phyloP scores from a whole-genome alignment of 2,888 invertebrate genomes.

The Gasteruption jaculator region DNA sequence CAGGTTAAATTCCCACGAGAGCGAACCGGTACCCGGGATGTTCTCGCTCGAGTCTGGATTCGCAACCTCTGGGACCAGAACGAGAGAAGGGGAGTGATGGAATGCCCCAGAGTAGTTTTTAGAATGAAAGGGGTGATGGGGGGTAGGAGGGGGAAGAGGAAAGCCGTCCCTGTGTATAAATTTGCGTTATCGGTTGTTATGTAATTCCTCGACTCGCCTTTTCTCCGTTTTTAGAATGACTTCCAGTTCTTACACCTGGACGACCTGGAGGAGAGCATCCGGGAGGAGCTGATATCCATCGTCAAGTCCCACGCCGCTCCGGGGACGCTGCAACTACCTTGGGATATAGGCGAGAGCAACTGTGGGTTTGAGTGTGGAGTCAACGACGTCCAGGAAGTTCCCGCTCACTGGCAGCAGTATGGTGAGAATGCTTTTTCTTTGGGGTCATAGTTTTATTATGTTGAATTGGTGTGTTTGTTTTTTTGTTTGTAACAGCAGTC shows the following conservation, averaged over 20 bases:
- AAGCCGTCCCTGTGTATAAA: too few relatives aligned
- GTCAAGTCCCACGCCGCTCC: slow-evolving; percentile 30
- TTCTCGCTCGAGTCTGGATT: too few relatives aligned
- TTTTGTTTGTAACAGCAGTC: slow-evolving; percentile 1
- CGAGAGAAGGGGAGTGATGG: slow-evolving; percentile 20
- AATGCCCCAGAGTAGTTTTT: slow-evolving; percentile 23
- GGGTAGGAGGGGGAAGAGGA: too few relatives aligned
- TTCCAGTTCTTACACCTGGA: slow-evolving; percentile 39
- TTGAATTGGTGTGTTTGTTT: neutral
- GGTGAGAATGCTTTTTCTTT: slow-evolving; percentile 25
- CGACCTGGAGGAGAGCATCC: slow-evolving; percentile 35
- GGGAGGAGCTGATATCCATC: slow-evolving; percentile 34
- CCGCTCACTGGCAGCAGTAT: slow-evolving; percentile 38
- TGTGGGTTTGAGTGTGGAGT: slow-evolving; percentile 25
- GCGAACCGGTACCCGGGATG: too few relatives aligned
- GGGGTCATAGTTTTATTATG: slow-evolving; percentile 2
- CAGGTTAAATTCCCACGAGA: too few relatives aligned
- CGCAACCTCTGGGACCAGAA: too few relatives aligned
- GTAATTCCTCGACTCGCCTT: neutral
- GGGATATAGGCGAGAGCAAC: slow-evolving; percentile 36
- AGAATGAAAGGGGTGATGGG: too few relatives aligned
- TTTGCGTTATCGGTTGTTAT: neutral
- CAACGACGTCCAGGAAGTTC: slow-evolving; percentile 26
- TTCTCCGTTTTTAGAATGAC: slow-evolving; percentile 32
- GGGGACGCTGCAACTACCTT: slow-evolving; percentile 38